A percentile compares a stretch with the other conserved stretches of the same genome.
phyloP scores from a whole-genome alignment of 2,888 invertebrate species.

The Drosophila peninsularis region DNA sequence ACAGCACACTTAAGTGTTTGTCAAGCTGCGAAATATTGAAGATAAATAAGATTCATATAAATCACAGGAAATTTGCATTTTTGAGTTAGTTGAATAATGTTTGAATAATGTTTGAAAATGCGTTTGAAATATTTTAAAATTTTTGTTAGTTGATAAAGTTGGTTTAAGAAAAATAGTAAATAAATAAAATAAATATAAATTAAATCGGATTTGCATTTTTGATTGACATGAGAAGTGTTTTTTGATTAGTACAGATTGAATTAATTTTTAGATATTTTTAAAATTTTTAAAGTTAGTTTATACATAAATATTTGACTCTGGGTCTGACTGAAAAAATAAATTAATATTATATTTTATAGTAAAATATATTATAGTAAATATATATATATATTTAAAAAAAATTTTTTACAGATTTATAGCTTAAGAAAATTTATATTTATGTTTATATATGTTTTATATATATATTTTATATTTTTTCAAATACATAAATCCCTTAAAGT shows the following conservation, averaged over 20 bases:
- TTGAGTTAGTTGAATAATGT: not conserved
- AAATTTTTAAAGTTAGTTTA: too few relatives aligned
- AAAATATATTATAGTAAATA: too few relatives aligned
- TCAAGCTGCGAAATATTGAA: constrained; percentile 3
- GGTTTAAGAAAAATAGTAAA: not conserved
- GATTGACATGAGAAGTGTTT: not conserved
- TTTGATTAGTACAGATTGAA: not conserved
- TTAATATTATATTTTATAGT: too few relatives aligned
- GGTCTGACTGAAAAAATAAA: too few relatives aligned
- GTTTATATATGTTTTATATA: too few relatives aligned
- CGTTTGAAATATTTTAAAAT: not conserved
- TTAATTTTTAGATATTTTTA: not conserved
- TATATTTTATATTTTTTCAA: not conserved
- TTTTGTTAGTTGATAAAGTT: not conserved
- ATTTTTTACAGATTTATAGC: too few relatives aligned
- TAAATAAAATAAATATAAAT: not conserved
- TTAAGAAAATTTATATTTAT: not conserved
- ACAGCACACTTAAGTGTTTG: constrained; percentile 1
- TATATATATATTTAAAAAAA: too few relatives aligned
- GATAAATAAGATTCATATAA: constrained; percentile 1
- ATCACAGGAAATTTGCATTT: not conserved
- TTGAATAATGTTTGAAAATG: not conserved
- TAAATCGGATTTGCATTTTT: not conserved
- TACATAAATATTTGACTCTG: not conserved
- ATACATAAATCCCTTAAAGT: not conserved